Base-by-base conservation (phyloP, 2,113 vertebrate species). In the Pachycephala philippinensis region DNA sequence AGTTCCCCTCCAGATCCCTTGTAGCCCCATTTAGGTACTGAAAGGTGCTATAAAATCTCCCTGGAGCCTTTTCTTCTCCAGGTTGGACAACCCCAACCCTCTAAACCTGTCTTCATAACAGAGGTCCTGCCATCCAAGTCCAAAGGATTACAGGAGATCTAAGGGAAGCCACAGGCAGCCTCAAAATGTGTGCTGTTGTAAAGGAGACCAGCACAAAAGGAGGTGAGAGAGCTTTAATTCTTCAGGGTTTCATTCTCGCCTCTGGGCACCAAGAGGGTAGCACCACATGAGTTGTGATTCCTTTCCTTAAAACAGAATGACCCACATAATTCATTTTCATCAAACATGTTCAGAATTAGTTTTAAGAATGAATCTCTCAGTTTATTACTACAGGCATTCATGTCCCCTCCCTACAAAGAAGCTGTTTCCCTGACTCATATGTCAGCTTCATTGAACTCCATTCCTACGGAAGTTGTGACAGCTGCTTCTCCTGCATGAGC, bases 201-300 rank as follows among this genome's bases (percentile, higher is more conserved):
- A 80, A 60, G 50, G 13, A 84, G 33, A 39, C 8, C 26, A 24
- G 44, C 2, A 3, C n/a, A 80, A 74, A 74, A 65, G 17, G 31
- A 26, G 69, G 15, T 15, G 35, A 59, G 28, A 37, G 22, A 22
- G 15, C 26, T 65, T 91, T 59, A 64, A n/a, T 68, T 88, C 33
- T 49, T 64, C 30, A 31, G 27, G 14, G 66, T 44, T 82, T 80
- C 0, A 0, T 50, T 76, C 23, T 72, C 2, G 3, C n/a, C 30
- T 64, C 63, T 77, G 66, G 2, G 2, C 35, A 53, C 17, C 1
- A 3, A 53, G 18, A 40, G 10, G 11, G 15, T 11, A 56, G 28
- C 42, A 42, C 13, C 70, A 72, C 16, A 24, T 4, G 17, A 44
- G 18, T 27, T 8, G 1, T 0, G 0, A 52, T 49, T 56, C 20